Evolutionary conservation across 2,113 vertebrate genomes (phyloP).

Genomic region (Galbula dea): DNA sequence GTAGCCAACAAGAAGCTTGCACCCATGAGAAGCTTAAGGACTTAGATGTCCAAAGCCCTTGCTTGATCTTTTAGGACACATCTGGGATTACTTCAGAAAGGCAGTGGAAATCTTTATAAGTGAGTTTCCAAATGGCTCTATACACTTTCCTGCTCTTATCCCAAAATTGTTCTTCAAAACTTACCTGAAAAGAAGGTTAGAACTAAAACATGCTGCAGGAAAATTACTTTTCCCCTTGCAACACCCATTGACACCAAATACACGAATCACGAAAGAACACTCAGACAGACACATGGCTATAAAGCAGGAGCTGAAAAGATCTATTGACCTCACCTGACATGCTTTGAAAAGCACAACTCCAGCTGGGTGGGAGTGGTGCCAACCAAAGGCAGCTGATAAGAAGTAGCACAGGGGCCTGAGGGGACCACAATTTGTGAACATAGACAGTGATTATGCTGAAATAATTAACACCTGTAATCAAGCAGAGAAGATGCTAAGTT

Average conservation of each 20-base stretch:
- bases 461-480: constrained; percentile 51
- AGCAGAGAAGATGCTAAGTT: neutral
- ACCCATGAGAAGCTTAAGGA: neutral
- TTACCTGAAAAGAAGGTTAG: neutral
- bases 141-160: neutral
- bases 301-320: neutral
- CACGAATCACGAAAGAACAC: constrained; percentile 29
- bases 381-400: neutral
- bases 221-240: neutral
- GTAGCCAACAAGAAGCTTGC: neutral
- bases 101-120: neutral
- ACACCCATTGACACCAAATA: constrained; percentile 1
- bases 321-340: constrained; percentile 19
- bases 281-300: neutral
- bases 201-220: neutral
- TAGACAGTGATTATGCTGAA: neutral
- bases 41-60: neutral
- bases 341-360: neutral
- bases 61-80: neutral
- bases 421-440: neutral
- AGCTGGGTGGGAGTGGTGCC: neutral
- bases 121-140: neutral
- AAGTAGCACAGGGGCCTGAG: neutral
- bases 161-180: neutral
- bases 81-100: neutral